Base-by-base conservation (phyloP, 1,140 invertebrate species). In the Melipona quadrifasciata region DNA sequence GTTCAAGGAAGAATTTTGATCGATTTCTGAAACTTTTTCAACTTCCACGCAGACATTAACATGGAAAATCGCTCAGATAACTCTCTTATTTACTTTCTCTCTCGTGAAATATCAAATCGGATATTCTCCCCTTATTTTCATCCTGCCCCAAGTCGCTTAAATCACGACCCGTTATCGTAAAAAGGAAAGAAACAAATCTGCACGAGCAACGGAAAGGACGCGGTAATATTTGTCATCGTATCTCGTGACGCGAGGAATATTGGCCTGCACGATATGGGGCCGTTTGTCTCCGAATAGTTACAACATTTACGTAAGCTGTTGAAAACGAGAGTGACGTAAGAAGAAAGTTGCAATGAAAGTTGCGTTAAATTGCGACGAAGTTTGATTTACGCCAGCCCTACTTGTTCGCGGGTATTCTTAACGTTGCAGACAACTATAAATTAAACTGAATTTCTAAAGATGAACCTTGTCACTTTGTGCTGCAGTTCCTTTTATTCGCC, bases 311-410 rank as follows among this genome's bases (percentile, higher is more conserved):
- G 31, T 68, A 68, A 68, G 67, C 16, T 34, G 17, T 39, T 39
- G 67, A 39, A 39, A 68, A 68, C 67, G 19, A 24, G 34, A 68
- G 19, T 68, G 67, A 68, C 21, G 67, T 68, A 68, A 68, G 67
- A 68, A 39, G 67, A 68, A 68, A 68, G 67, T 68, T 39, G 67
- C 34, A 24, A 34, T 19, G 67, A 68, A 68, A 68, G 67, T 68
- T 68, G 21, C 67, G 34, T 34, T 12, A 39, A 68, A 68, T 68
- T 14, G 19, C 34, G 19, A 68, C 12, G 2, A 39, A 68, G 21
- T 39, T 47, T 68, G 34, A 68, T 68, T 68, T 27, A 39, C 67
- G 67, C n/a, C 34, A 10, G 58, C 24, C 24, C 27, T 47, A 67
- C 19, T 68, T 34, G 39, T 68, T 68, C 17, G 4, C 17, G 34